phyloP scores from a whole-genome alignment of 2,113 vertebrate genomes.

The Prinia subflava region DNA sequence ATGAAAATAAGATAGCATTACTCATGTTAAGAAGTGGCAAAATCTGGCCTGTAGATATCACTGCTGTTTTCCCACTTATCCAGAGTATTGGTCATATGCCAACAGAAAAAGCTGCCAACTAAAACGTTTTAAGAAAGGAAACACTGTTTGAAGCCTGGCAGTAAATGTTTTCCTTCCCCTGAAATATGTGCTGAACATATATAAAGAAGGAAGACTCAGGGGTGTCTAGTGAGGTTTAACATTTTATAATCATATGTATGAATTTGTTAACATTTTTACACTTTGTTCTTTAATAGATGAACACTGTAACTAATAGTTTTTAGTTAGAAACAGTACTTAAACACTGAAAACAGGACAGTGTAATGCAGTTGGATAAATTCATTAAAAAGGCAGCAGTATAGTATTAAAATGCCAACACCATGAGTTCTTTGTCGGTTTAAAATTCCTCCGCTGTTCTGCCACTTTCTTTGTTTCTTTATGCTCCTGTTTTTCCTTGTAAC shows the following conservation, averaged over 20 bases:
- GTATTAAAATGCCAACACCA: background rate
- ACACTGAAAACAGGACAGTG: background rate
- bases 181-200: background rate
- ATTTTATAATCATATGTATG: background rate
- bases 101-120: conserved; percentile 31
- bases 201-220: background rate
- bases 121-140: conserved; percentile 26
- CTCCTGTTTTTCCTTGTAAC: conserved; percentile 1
- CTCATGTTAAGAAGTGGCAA: background rate
- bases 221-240: background rate
- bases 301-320: background rate
- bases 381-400: background rate
- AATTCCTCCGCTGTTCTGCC: conserved; percentile 20
- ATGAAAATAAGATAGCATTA: background rate
- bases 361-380: background rate
- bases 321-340: background rate
- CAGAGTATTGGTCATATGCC: background rate
- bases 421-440: conserved; percentile 10
- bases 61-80: background rate
- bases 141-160: conserved; percentile 7
- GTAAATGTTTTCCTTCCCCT: background rate
- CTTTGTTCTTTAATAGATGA: background rate
- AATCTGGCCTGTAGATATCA: background rate
- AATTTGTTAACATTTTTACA: background rate
- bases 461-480: conserved; percentile 30